Conservation (phyloP, 2,888 invertebrate species). For the Tricholauxania praeusta region DNA sequence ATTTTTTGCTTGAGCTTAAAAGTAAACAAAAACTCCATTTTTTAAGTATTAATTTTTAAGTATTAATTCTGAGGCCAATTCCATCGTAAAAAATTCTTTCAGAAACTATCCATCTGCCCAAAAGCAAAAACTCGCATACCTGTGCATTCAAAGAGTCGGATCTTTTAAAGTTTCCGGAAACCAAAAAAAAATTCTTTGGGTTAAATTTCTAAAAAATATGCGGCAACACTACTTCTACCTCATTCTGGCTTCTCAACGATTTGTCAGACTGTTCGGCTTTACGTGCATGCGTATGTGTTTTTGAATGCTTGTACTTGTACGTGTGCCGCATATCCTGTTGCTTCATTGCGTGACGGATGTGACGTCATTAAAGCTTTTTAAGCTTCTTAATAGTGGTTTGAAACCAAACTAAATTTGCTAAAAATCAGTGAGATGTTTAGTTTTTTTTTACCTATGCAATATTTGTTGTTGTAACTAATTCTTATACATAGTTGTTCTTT, state of each 20-base stretch:
- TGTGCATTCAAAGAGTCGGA: no score
- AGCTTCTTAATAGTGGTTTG: background rate
- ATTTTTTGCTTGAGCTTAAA: no score
- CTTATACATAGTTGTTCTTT: background rate
- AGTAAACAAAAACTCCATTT: no score
- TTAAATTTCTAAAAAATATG: background rate
- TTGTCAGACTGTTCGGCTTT: no score
- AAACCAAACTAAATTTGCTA: background rate
- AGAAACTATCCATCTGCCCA: background rate
- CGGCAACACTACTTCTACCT: background rate
- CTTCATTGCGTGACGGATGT: conserved; percentile 8
- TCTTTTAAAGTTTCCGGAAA: no score
- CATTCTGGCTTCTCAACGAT: background rate
- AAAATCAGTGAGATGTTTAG: background rate
- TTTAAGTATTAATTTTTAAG: no score
- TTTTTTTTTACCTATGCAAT: conserved; percentile 2
- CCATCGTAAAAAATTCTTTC: background rate
- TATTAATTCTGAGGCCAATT: background rate
- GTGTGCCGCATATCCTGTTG: conserved; percentile 21
- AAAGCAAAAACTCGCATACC: no score
- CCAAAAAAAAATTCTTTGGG: no score
- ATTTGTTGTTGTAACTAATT: background rate
- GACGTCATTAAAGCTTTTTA: conserved; percentile 2
- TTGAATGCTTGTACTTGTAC: no score
- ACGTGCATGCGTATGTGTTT: background rate